phyloP scores from a whole-genome alignment of 2,113 vertebrate species.

The Rhombomys opimus region DNA sequence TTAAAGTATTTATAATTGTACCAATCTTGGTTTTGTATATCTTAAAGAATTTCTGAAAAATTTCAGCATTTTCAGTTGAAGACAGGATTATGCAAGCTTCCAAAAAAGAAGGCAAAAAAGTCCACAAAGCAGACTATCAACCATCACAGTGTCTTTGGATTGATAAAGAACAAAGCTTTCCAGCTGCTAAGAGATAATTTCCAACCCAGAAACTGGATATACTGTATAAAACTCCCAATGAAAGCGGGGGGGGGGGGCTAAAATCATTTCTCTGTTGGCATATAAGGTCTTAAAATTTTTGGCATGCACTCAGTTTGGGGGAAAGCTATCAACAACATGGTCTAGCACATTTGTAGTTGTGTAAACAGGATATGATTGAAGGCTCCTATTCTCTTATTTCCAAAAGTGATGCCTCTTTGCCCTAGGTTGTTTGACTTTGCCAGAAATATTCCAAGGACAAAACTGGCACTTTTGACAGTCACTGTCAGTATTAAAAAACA shows the following conservation, averaged over 20 bases:
- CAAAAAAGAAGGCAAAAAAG: background rate
- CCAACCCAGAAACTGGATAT: background rate
- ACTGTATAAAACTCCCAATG: background rate
- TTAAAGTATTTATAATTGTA: conserved; percentile 2
- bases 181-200: conserved; percentile 14
- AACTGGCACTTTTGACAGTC: background rate
- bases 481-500: background rate
- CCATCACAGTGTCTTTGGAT: background rate
- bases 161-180: conserved; percentile 50
- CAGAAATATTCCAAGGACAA: conserved; percentile 45
- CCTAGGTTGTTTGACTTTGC: conserved; percentile 30
- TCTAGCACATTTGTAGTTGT: background rate
- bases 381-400: conserved; percentile 40
- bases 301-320: conserved; percentile 32
- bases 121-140: background rate
- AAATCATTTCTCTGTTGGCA: background rate
- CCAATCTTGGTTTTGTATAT: background rate
- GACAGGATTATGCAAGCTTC: conserved; percentile 38
- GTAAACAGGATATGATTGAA: conserved; percentile 61
- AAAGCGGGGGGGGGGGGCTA: background rate
- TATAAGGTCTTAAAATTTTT: conserved; percentile 2
- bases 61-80: conserved; percentile 24
- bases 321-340: conserved; percentile 17
- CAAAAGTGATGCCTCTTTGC: conserved; percentile 55
- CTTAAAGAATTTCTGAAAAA: background rate